phyloP scores from a whole-genome alignment of 2,797 vertebrate genomes.

The Morus bassanus region DNA sequence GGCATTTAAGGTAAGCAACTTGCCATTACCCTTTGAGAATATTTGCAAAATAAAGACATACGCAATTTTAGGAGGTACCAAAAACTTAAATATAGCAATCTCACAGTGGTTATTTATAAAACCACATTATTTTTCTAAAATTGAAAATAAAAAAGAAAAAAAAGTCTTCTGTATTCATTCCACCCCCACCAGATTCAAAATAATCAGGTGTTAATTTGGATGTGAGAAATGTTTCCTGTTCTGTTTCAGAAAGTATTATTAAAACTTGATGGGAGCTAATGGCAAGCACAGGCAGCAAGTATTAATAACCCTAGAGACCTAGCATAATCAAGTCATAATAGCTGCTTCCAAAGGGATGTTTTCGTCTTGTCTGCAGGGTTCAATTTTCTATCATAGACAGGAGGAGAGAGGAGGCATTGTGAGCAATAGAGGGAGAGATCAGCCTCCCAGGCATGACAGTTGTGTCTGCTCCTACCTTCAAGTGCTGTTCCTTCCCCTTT shows the following conservation, averaged over 20 bases:
- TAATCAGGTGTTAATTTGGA: slow-evolving; percentile 9
- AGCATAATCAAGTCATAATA: slow-evolving; percentile 13
- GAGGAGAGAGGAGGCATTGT: not conserved
- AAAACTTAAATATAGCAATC: not conserved
- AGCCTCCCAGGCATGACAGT: not conserved
- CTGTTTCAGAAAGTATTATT: slow-evolving; percentile 33
- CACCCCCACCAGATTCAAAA: not conserved
- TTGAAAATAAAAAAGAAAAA: not conserved
- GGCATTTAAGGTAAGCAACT: not conserved
- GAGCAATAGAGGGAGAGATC: not conserved
- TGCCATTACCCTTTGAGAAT: not conserved
- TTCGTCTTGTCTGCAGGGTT: slow-evolving; percentile 7
- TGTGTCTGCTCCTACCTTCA: not conserved
- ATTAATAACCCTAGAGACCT: slow-evolving; percentile 12
- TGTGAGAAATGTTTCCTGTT: slow-evolving; percentile 4
- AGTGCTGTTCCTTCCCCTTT: not conserved
- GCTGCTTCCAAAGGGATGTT: slow-evolving; percentile 1
- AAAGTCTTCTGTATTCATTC: not conserved
- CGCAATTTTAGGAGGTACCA: not conserved
- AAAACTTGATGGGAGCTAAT: slow-evolving; percentile 31
- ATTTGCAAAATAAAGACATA: not conserved
- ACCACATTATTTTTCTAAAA: not conserved
- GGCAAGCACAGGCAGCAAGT: slow-evolving; percentile 15
- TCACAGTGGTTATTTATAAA: not conserved
- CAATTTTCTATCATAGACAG: not conserved